Evolutionary conservation across 2,797 vertebrate genomes (phyloP), one percentile per base, ranked within the genome.

Genomic region (Sternarchorhynchus goeldii): DNA sequence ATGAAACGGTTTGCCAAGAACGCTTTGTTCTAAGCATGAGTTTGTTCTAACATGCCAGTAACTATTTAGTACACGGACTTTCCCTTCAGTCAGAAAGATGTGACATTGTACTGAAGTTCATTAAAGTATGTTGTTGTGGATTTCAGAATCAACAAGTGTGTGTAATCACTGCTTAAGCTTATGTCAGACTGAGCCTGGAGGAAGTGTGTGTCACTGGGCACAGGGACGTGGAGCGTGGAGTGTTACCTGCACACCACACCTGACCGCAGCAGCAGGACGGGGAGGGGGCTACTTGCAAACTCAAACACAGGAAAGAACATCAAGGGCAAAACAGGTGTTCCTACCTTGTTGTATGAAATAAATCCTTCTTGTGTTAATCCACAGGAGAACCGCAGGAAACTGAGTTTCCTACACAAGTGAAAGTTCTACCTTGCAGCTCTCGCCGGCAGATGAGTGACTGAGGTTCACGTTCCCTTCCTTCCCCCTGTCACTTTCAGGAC

Each of bases 271-370:
- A 68, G 70, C 16, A 77, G 64, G 7, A 18, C 59, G n/a, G 32
- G n/a, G 34, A 68, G 67, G 71, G 39, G 50, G 18, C 58, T 34
- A 56, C 2, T 39, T 55, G 67, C 20, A 65, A 64, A 58, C 64
- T 57, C 31, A n/a, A 55, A 56, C 45, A 81, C 0, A 53, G 36
- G n/a, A 57, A 66, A 77, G 36, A 75, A 50, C 69, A 6, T 45
- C 36, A 56, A 1, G 6, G 20, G 58, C 82, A 79, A 72, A 12
- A 10, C 2, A 50, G 45, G 14, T 53, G 7, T n/a, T 32, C 75
- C 86, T 91, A 93, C 93, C 92, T 92, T 78, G 68, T 53, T 67
- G 69, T 81, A 77, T 73, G 80, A 80, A 78, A 85, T 87, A 81
- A 82, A 58, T 80, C 78, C 72, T 79, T 72, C 72, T 57, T 57